phyloP scores from a whole-genome alignment of 2,113 vertebrate species.

The Colinus virginianus region DNA sequence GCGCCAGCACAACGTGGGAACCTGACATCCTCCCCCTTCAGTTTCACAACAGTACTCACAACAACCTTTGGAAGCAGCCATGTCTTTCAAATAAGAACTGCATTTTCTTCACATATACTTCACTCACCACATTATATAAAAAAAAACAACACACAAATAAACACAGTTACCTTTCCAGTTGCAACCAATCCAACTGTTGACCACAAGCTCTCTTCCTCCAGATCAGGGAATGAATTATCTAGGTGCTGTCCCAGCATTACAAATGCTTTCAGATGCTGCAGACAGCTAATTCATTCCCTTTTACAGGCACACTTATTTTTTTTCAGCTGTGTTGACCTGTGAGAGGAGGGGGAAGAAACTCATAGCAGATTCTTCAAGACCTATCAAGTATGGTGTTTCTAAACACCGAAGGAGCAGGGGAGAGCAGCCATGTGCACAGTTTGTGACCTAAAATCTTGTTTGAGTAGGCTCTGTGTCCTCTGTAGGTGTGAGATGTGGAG shows the following conservation, averaged over 20 bases:
- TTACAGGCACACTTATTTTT: not conserved
- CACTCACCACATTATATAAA: not conserved
- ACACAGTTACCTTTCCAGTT: not conserved
- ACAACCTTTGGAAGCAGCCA: not conserved
- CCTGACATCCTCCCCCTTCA: rapidly evolving
- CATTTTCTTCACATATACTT: not conserved
- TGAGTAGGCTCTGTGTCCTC: not conserved
- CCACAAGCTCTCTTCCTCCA: not conserved
- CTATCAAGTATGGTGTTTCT: not conserved
- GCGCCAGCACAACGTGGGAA: not conserved
- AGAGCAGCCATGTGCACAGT: not conserved
- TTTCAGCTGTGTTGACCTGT: not conserved
- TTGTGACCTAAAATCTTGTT: not conserved
- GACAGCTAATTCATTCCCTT: not conserved
- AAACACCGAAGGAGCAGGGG: not conserved
- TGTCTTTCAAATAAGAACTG: not conserved
- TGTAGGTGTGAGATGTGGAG: not conserved
- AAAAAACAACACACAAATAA: not conserved
- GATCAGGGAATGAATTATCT: not conserved
- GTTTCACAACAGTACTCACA: not conserved
- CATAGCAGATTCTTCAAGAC: not conserved
- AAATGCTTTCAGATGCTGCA: not conserved
- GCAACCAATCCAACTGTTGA: not conserved
- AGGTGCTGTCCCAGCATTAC: not conserved
- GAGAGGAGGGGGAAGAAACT: not conserved